Base-by-base conservation (phyloP, 2,888 invertebrate species). In the Dioctria rufipes region DNA sequence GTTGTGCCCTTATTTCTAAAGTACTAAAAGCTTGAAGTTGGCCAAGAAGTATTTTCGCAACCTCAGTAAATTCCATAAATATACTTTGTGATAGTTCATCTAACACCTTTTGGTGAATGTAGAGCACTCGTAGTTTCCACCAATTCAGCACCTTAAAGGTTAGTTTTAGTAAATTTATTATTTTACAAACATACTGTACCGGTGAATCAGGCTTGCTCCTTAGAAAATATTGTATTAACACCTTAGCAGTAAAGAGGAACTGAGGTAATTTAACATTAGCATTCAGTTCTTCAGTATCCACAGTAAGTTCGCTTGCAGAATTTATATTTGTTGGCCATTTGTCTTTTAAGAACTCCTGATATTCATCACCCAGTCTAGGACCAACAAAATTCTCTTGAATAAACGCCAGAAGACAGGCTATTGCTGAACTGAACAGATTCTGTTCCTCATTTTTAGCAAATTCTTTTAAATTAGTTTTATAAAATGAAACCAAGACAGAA, bases 361-460 rank as follows among this genome's bases (percentile, higher is more conserved):
- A 85, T 65, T 88, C 85, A 0, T 90, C 86, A 1, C 90, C 86
- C 43, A 91, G 86, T 63, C 90, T 88, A 3, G 95, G 95, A 0
- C 96, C 95, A 73, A 94, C 93, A 92, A 95, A 97, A 89, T 97
- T 97, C 78, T 91, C 91, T 87, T 96, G 94, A 78, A 95, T 91
- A 89, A 96, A 97, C 42, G 91, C 90, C 73, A 94, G 90, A 43
- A 95, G 89, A 83, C 93, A 91, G 54, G 93, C 91, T 25, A 95
- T 90, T 3, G 93, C 94, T 77, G 92, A 82, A 1, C 86, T 51
- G 6, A 85, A 78, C 6, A 83, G 42, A 0, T 80, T 42, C 0
- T 83, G 63, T 6, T 83, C 66, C 4, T 67, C 8, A 42, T 83
- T 80, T 1, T 75, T 67, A 3, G 25, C 6, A 0, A 6, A 1